These are phyloP conservation scores for Operophtera brumata DNA, from an alignment of 2,888 invertebrate species.

Conservation along the genomic window DNA sequence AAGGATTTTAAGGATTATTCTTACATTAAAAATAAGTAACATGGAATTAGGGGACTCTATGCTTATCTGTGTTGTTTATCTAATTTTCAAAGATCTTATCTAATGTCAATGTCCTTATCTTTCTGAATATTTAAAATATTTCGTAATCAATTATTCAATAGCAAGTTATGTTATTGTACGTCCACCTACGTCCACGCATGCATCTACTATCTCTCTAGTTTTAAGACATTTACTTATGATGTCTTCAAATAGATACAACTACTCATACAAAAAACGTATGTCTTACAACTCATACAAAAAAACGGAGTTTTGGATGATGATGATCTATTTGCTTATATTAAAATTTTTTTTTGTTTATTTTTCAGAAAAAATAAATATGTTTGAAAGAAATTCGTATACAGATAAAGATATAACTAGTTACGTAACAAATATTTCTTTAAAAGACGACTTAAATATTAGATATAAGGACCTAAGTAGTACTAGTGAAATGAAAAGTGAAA, in stretches of 20 bases:
- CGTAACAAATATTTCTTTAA: conserved; percentile 61
- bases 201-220: neutral
- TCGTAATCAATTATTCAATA: neutral
- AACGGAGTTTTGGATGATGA: neutral
- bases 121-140: neutral
- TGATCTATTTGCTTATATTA: neutral
- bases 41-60: neutral
- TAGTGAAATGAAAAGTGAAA: conserved; percentile 43
- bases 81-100: conserved; percentile 13
- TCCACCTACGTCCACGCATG: neutral
- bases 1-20: neutral
- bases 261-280: no score
- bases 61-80: conserved; percentile 17
- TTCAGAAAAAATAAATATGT: conserved; percentile 77
- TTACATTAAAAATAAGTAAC: neutral
- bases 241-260: neutral
- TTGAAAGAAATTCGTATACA: conserved; percentile 60
- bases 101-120: conserved; percentile 2
- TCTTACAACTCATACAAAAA: neutral
- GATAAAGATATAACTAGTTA: conserved; percentile 64
- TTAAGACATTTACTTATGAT: neutral
- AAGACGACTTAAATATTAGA: conserved; percentile 56
- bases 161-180: neutral
- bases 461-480: conserved; percentile 50
- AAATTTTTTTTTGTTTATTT: conserved; percentile 26